Conservation (phyloP, 2,888 invertebrate genomes). For the Drosophila birchii region DNA sequence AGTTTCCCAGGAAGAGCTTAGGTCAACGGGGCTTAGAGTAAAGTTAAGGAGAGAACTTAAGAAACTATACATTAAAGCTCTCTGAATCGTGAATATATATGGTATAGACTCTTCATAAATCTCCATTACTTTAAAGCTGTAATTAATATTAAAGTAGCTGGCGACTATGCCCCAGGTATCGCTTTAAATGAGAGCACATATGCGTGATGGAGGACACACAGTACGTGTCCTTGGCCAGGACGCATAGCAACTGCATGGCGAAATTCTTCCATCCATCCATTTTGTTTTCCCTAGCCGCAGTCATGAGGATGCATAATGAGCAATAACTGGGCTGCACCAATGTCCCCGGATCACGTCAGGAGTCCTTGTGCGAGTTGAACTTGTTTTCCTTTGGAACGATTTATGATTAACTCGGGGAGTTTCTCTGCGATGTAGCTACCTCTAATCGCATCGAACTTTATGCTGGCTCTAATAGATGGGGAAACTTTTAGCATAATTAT, state of each 20-base stretch:
- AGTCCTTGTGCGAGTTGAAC: slow-evolving; percentile 15
- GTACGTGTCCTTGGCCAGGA: slow-evolving; percentile 39
- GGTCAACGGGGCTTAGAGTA: background rate
- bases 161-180: slow-evolving; percentile 1
- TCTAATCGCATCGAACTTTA: slow-evolving; percentile 41
- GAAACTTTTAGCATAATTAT: slow-evolving; percentile 37
- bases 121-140: background rate
- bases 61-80: background rate
- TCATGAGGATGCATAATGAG: slow-evolving; percentile 43
- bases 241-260: slow-evolving; percentile 40
- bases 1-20: background rate
- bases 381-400: slow-evolving; percentile 34
- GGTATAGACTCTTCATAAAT: background rate
- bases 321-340: slow-evolving; percentile 33
- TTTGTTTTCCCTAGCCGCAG: slow-evolving; percentile 53
- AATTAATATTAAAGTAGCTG: slow-evolving; percentile 26
- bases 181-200: slow-evolving; percentile 28
- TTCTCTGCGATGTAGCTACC: background rate
- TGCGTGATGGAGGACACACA: slow-evolving; percentile 37
- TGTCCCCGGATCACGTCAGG: slow-evolving; percentile 31
- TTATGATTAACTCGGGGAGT: slow-evolving; percentile 38
- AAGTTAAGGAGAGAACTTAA: background rate
- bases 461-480: slow-evolving; percentile 17
- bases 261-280: slow-evolving; percentile 22
- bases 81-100: too few relatives aligned